Conservation (phyloP, 1,140 invertebrate genomes). For the Chironomus tepperi region DNA sequence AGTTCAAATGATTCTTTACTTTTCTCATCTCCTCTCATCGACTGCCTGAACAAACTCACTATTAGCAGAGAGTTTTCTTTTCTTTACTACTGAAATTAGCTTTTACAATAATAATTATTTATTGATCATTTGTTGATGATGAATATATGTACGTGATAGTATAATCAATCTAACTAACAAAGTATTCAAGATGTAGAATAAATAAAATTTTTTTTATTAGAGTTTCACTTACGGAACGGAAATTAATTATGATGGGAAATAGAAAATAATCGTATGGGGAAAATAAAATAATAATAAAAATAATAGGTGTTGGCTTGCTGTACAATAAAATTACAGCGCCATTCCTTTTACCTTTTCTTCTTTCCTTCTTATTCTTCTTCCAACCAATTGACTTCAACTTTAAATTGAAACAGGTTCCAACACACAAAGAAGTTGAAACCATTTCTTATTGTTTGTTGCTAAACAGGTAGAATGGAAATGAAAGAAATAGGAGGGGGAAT, state of each 20-base stretch:
- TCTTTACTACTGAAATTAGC: conserved; percentile 7
- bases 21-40: no score
- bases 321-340: not conserved
- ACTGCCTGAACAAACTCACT: no score
- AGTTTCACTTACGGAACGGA: not conserved
- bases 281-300: not conserved
- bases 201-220: not conserved
- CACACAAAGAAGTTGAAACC: not conserved
- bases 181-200: not conserved
- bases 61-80: not conserved
- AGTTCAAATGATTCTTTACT: no score
- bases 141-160: not conserved
- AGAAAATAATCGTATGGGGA: not conserved
- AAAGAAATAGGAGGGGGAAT: not conserved
- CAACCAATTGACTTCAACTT: not conserved
- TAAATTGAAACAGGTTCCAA: conserved; percentile 1
- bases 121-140: conserved; percentile 23
- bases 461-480: not conserved
- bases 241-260: not conserved
- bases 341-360: not conserved
- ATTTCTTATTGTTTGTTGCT: conserved; percentile 3
- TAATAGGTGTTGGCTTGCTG: not conserved
- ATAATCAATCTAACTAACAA: not conserved
- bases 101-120: conserved; percentile 20
- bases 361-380: not conserved